Conservation (phyloP, 2,888 invertebrate species). For the Mesorhabditis spiculigera region DNA sequence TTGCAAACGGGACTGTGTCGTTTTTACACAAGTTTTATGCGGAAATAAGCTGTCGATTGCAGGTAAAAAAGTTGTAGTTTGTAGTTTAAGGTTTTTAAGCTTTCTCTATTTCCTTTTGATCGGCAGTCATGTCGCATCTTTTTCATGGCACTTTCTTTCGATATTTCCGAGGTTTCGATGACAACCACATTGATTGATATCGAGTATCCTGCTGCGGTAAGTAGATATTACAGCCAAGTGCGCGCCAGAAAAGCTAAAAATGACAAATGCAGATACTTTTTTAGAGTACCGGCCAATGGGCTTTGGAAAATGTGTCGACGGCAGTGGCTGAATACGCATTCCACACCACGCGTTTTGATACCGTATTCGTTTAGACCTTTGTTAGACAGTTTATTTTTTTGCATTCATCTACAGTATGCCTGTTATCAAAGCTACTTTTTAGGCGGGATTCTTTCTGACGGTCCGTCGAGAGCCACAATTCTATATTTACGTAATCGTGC, state of each 20-base stretch:
- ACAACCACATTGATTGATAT: background rate
- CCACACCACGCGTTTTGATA: too few species aligned
- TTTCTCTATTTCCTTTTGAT: background rate
- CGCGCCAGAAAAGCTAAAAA: too few species aligned
- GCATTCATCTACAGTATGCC: too few species aligned
- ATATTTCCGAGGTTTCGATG: background rate
- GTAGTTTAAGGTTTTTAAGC: background rate
- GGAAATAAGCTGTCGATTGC: background rate
- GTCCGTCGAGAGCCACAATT: background rate
- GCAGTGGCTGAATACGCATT: background rate
- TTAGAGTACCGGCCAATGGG: background rate
- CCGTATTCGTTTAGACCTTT: too few species aligned
- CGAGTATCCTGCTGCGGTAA: background rate
- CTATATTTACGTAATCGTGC: background rate
- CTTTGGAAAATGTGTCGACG: background rate
- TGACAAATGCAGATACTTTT: too few species aligned
- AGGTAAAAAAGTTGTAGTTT: slow-evolving; percentile 2
- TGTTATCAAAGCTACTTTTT: too few species aligned
- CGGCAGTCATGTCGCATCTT: background rate
- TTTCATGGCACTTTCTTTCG: background rate
- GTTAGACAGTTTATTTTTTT: too few species aligned
- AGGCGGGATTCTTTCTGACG: too few species aligned
- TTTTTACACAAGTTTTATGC: slow-evolving; percentile 5
- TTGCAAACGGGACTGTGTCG: background rate
- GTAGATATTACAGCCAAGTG: background rate